Evolutionary conservation across 2,888 invertebrate genomes (phyloP), one percentile per base, ranked within the genome.

Genomic region (Poecilobothrus nobilitatus): DNA sequence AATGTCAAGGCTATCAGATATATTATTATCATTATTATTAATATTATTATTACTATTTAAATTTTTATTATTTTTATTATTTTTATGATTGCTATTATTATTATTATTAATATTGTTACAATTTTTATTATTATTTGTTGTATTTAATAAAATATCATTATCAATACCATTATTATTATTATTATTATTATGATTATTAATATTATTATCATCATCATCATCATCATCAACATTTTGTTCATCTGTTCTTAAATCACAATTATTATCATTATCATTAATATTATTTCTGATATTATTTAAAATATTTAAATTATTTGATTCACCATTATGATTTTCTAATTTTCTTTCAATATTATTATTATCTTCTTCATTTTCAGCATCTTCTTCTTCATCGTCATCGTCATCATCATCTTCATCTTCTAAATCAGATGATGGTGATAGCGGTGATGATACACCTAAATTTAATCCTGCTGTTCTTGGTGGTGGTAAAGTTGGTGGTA

Each of bases 401-500:
- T 69, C 67, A 3, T 66, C 69, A 1, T 68, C 71, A 22, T 63
- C 73, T 2, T 75, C 76, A 65, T 66, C 20, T 4, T 53, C 53
- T 4, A 18, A 15, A 4, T 15, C 15, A 53, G 15, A 18, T 53
- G 53, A 53, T 53, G 18, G 15, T 53, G 53, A 53, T 53, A 68
- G 53, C 27, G 66, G 22, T 68, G 72, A 37, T 72, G 44, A 61
- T 72, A 70, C 44, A 71, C 69, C 67, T 73, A 71, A 71, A 34
- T 67, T 71, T 69, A 66, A 68, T 73, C 70, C 2, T 71, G 71
- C 66, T 70, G 68, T 70, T 72, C 69, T 70, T 74, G 68, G 73
- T 74, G 69, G 70, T 74, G 69, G 71, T 70, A 68, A 62, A 69
- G 71, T 69, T 34, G 63, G 68, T 70, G 70, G 33, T 66, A 72